phyloP scores from a whole-genome alignment of 35 echinoderm and acorn worm genomes.

The Strongylocentrotus purpuratus region DNA sequence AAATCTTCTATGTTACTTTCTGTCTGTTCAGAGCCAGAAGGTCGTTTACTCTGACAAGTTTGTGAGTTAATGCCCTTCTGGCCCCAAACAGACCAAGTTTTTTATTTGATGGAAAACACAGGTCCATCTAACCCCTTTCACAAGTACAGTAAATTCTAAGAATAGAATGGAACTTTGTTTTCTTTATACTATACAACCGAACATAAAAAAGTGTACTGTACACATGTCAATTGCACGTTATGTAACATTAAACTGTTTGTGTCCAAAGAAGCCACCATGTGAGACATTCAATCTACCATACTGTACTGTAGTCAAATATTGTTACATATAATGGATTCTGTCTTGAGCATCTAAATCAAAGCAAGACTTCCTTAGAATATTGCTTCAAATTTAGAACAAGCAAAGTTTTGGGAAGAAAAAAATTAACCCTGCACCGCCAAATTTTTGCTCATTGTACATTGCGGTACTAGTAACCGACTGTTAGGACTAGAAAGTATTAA shows the following conservation, averaged over 20 bases:
- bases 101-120: background rate
- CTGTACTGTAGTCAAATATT: background rate
- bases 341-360: background rate
- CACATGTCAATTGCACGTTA: background rate
- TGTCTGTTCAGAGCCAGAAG: background rate
- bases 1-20: background rate
- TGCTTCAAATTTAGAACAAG: too few relatives aligned
- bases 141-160: background rate
- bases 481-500: background rate
- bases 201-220: background rate
- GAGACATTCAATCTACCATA: background rate
- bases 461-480: background rate
- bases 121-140: background rate
- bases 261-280: background rate
- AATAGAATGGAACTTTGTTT: background rate
- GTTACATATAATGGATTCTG: background rate
- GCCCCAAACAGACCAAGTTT: background rate
- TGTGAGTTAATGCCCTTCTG: too few relatives aligned
- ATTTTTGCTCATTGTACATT: background rate
- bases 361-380: too few relatives aligned
- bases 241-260: background rate
- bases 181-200: background rate
- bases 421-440: background rate
- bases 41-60: too few relatives aligned
- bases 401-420: too few relatives aligned